Evolutionary conservation across 2,797 vertebrate genomes (phyloP).

Genomic region (Parauchenoglanis punctatus): DNA sequence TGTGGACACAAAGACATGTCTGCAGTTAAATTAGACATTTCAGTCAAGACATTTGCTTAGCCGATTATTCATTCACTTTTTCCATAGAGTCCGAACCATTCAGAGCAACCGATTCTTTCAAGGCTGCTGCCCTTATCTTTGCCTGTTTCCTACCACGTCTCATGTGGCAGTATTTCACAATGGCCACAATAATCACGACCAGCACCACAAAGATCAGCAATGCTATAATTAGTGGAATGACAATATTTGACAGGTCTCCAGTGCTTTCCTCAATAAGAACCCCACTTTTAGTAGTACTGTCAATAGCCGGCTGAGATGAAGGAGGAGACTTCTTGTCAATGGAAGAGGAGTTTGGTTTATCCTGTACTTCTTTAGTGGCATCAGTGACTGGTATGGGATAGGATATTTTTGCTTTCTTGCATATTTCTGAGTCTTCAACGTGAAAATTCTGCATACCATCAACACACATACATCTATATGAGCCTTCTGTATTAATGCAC

Average conservation of each 20-base stretch:
- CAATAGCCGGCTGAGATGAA: neutral
- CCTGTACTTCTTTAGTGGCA: neutral
- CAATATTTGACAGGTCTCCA: constrained; percentile 54
- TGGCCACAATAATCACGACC: constrained; percentile 71
- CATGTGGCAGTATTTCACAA: constrained; percentile 78
- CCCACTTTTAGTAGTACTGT: neutral
- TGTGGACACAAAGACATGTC: neutral
- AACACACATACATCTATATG: constrained; percentile 61
- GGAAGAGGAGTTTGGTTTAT: neutral
- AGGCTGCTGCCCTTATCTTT: constrained; percentile 48
- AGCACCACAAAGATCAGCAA: constrained; percentile 76
- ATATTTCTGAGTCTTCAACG: constrained; percentile 27
- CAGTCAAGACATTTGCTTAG: constrained; percentile 18
- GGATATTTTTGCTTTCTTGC: constrained; percentile 24
- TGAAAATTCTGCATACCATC: constrained; percentile 16
- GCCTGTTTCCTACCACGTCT: constrained; percentile 58
- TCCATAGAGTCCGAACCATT: constrained; percentile 58
- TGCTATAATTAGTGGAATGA: constrained; percentile 75
- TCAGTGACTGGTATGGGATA: neutral
- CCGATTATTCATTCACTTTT: constrained; percentile 61
- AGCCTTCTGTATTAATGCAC: constrained; percentile 66
- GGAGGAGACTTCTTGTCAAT: neutral
- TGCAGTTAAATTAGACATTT: neutral
- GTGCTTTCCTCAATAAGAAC: neutral
- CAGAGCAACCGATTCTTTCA: constrained; percentile 53